Conservation (phyloP, 2,797 vertebrate species). For the Arremon aurantiirostris region DNA sequence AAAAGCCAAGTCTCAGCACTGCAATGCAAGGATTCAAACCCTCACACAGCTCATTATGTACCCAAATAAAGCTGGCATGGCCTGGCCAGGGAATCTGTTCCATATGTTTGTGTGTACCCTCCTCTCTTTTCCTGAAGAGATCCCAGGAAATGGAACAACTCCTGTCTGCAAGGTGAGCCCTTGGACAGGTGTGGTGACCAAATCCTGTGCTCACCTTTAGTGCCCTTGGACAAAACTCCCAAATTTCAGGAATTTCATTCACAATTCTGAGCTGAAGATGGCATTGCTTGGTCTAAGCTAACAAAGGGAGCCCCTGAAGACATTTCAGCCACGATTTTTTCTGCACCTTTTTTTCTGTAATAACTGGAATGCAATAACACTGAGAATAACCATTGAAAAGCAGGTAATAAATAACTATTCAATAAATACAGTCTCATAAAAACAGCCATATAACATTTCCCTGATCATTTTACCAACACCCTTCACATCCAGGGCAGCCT, state of each 20-base stretch:
- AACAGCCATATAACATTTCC: neutral
- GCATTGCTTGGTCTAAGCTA: neutral
- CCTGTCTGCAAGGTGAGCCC: neutral
- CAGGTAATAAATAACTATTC: neutral
- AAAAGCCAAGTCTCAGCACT: neutral
- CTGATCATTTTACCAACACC: neutral
- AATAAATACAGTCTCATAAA: neutral
- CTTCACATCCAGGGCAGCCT: neutral
- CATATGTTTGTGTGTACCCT: neutral
- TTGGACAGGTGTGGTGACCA: neutral
- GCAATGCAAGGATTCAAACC: neutral
- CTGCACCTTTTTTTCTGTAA: neutral
- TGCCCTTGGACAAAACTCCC: neutral
- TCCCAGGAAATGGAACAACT: neutral
- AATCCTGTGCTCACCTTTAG: neutral
- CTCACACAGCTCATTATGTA: neutral
- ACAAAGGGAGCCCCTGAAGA: neutral
- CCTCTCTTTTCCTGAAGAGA: neutral
- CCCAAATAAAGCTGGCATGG: neutral
- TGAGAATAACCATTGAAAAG: neutral
- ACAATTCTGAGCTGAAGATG: neutral
- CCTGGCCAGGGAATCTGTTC: neutral
- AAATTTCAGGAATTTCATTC: neutral
- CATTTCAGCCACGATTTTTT: neutral
- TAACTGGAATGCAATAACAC: neutral